Evolutionary conservation across 2,888 invertebrate species (phyloP).

Genomic region (Rhamphomyia laevipes): DNA sequence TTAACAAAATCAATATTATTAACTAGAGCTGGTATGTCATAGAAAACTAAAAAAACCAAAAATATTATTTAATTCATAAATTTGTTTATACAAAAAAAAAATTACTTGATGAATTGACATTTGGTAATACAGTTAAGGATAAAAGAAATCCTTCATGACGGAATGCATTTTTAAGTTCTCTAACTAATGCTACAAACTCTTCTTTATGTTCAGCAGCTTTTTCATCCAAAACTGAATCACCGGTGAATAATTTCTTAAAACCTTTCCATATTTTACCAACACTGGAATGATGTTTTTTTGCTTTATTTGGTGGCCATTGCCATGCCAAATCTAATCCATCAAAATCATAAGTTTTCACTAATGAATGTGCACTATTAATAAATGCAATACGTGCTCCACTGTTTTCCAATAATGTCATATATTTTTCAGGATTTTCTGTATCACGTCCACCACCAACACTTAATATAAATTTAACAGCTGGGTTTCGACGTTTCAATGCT

Average conservation of each 20-base stretch:
- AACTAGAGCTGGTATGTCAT: constrained; percentile 60
- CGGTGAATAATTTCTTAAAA: constrained; percentile 61
- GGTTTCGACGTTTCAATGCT: constrained; percentile 55
- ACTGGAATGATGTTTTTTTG: constrained; percentile 60
- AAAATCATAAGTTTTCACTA: constrained; percentile 67
- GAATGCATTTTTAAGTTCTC: constrained; percentile 62
- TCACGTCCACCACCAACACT: constrained; percentile 70
- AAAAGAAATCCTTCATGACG: constrained; percentile 56
- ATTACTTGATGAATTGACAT: constrained; percentile 62
- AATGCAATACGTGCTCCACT: constrained; percentile 62
- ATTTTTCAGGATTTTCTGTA: constrained; percentile 52
- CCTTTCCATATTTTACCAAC: constrained; percentile 58
- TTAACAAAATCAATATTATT: constrained; percentile 70
- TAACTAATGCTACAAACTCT: constrained; percentile 63
- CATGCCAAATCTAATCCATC: constrained; percentile 81
- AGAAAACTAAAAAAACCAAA: constrained; percentile 57
- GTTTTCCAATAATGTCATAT: constrained; percentile 60
- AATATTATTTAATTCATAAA: neutral
- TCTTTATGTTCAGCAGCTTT: constrained; percentile 71
- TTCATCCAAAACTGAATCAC: constrained; percentile 60
- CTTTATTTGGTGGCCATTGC: constrained; percentile 70
- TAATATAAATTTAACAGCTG: constrained; percentile 57
- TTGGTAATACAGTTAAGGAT: constrained; percentile 58
- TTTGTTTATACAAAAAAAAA: constrained; percentile 15
- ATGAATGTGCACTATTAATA: constrained; percentile 58